Conservation (phyloP, 2,797 vertebrate species). For the Amazona ochrocephala region DNA sequence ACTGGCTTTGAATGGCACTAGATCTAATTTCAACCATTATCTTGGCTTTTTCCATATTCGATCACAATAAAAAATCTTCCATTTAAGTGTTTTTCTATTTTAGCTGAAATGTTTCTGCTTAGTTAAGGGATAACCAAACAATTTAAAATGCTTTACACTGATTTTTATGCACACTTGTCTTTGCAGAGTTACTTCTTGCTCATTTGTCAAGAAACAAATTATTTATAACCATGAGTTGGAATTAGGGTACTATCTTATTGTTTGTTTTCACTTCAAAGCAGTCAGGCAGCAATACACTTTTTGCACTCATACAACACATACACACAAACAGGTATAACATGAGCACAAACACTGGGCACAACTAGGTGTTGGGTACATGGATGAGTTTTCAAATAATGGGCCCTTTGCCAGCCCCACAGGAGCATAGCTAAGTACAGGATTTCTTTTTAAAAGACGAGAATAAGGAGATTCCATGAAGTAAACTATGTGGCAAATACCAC, state of each 20-base stretch:
- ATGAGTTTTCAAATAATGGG: neutral
- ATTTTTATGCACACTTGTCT: neutral
- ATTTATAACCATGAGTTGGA: neutral
- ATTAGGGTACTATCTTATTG: neutral
- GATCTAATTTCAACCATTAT: neutral
- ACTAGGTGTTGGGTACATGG: neutral
- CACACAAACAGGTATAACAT: neutral
- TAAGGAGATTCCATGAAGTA: neutral
- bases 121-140: neutral
- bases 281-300: neutral
- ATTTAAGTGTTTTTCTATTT: neutral
- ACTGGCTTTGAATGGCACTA: neutral
- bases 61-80: neutral
- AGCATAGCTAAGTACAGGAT: neutral
- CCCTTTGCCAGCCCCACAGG: neutral
- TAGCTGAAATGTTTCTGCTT: neutral
- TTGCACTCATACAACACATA: neutral
- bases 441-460: neutral
- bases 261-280: neutral
- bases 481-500: neutral
- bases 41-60: neutral
- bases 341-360: neutral
- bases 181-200: neutral
- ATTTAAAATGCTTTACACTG: neutral
- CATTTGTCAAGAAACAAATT: neutral